Conservation (phyloP, 2,888 invertebrate genomes). For the Thera britannica region DNA sequence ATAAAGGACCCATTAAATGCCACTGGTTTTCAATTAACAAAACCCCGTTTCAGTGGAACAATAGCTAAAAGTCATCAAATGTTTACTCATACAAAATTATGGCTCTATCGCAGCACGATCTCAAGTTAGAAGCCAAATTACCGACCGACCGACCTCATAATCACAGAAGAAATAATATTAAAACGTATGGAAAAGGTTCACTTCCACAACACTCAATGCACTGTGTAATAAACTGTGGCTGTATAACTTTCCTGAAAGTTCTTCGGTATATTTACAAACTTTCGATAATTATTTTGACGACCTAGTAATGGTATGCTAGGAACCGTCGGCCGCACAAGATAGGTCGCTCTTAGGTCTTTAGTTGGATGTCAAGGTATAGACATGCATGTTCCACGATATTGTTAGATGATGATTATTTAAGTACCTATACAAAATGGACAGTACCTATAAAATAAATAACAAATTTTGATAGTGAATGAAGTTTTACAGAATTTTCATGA, state of each 20-base stretch:
- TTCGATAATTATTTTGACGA: neutral
- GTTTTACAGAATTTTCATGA: too few relatives aligned
- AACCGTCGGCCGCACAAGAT: neutral
- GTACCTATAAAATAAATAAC: too few relatives aligned
- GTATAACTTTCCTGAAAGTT: neutral
- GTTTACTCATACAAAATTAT: conserved; percentile 44
- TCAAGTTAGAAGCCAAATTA: conserved; percentile 69
- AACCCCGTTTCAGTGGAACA: conserved; percentile 27
- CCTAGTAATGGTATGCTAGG: neutral
- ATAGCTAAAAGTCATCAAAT: conserved; percentile 30
- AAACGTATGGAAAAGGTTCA: conserved; percentile 19
- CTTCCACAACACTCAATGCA: conserved; percentile 34
- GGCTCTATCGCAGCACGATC: conserved; percentile 57
- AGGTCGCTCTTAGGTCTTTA: neutral
- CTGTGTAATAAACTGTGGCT: conserved; percentile 11
- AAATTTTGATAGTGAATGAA: too few relatives aligned
- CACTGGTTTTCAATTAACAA: conserved; percentile 30
- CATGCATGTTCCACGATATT: too few relatives aligned
- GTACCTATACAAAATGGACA: too few relatives aligned
- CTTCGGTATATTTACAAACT: neutral
- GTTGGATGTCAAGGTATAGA: neutral
- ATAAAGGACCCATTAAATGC: conserved; percentile 16
- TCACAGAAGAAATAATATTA: conserved; percentile 26
- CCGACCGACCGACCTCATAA: conserved; percentile 47
- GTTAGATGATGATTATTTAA: too few relatives aligned